Base-by-base conservation (phyloP, 2,113 vertebrate species). In the Lepidothrix coronata region DNA sequence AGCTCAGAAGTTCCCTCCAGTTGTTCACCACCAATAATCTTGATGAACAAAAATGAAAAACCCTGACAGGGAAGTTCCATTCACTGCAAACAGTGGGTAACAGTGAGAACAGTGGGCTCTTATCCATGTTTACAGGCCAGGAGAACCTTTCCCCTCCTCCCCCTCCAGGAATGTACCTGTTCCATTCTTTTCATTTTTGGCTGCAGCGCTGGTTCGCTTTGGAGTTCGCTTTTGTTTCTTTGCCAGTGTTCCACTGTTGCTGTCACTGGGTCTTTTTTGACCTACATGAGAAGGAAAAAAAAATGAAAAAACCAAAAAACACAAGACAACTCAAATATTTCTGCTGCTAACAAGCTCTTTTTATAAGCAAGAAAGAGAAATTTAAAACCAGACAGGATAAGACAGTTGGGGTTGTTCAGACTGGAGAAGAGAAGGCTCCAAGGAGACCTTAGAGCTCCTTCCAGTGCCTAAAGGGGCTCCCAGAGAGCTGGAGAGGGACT, bases 161-260 rank as follows among this genome's bases (percentile, higher is more conserved):
- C 25, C 66, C 35, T 27, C 22, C 24, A n/a, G 85, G 37, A 68
- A 96, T 51, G 23, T 86, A 99, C 99, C 99, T 98, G 99, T 97
- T 92, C 99, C 99, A 78, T 99, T 99, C 97, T 99, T 99, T 77
- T 99, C 99, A 88, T 93, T 98, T 98, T 99, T 99, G 95, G 97
- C 96, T 37, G 97, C 92, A 43, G 98, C 96, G 96, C 96, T 98
- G 25, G 97, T 91, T 92, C 98, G 98, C 97, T 99, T 99, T 98
- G 99, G 99, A 93, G 98, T 99, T 61, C 99, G 99, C 97, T 99
- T 99, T 51, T 98, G 99, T 82, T 99, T 99, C 96, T 99, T 99
- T 65, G 99, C 97, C 59, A 98, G 78, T 8, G 99, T 98, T 70
- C 98, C 98, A 30, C 95, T 96, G 74, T 90, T 98, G 92, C 98